Evolutionary conservation across 2,797 vertebrate species (phyloP), one percentile per base, ranked within the genome.

Genomic region (Myripristis murdjan): DNA sequence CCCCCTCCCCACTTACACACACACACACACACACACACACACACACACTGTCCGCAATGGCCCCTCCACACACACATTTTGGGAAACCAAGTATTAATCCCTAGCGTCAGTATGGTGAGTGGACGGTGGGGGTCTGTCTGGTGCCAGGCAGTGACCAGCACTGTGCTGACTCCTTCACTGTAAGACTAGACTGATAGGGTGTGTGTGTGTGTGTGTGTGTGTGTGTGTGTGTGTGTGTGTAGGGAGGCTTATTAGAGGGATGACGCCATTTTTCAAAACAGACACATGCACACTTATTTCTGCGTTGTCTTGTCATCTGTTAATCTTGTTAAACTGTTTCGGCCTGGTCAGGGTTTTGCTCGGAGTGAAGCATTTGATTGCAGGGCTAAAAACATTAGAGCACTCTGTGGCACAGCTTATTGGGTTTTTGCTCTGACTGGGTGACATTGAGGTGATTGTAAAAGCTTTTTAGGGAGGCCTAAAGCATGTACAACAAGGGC

Each of bases 301-400:
- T 76, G 61, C 75, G 52, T 75, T 68, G 64, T 89, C 73, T 81
- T 82, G 86, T 91, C 90, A 91, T 91, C 86, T 85, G 60, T 89
- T 93, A 93, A 93, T 93, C 92, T 85, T 63, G 90, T 93, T 93
- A 91, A 81, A 88, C 60, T 53, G 87, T 91, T 92, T 88, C 80
- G 90, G 87, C 88, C 61, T 73, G 22, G 84, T 92, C 91, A 92
- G 92, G 89, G 64, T 75, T 91, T 90, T 82, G 75, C 53, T 51
- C 65, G 14, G 52, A 82, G 54, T 51, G 70, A 60, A 80, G 80
- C 70, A 75, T 82, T 89, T 85, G 83, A 87, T 87, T 67, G 87
- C 76, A 47, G 4, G 46, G 74, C 79, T 87, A 86, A 89, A 87
- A 89, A 92, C 85, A 88, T 88, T 84, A 86, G 77, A 37, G 37